Conservation (phyloP, 1,140 invertebrate genomes). For the Drosophila lini region DNA sequence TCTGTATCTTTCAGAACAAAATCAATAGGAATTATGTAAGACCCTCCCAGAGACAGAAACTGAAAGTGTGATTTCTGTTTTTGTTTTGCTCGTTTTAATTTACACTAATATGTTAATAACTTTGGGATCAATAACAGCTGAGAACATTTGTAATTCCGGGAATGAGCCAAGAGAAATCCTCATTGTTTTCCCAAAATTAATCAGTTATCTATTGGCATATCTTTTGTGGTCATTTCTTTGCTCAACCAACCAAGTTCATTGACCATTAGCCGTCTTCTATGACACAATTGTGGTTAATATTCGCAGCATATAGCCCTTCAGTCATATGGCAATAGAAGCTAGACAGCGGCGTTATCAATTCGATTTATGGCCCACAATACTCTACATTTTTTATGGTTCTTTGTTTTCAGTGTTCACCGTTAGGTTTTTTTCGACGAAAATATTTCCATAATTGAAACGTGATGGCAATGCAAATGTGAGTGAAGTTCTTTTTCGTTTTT, state of each 20-base stretch:
- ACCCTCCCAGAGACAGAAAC: slow-evolving; percentile 26
- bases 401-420: slow-evolving; percentile 60
- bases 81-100: slow-evolving; percentile 42
- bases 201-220: slow-evolving; percentile 13
- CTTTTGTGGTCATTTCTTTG: slow-evolving; percentile 13
- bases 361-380: slow-evolving; percentile 51
- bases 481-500: background rate
- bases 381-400: slow-evolving; percentile 69
- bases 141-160: slow-evolving; percentile 15
- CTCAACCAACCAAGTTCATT: slow-evolving; percentile 53
- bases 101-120: slow-evolving; percentile 36
- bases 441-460: slow-evolving; percentile 79
- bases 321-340: slow-evolving; percentile 10
- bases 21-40: slow-evolving; percentile 47
- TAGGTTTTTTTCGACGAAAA: slow-evolving; percentile 55
- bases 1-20: slow-evolving; percentile 20
- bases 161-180: slow-evolving; percentile 3
- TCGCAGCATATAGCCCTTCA: slow-evolving; percentile 47
- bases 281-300: slow-evolving; percentile 63
- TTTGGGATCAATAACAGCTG: background rate
- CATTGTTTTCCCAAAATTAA: slow-evolving; percentile 6
- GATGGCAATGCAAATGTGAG: slow-evolving; percentile 22
- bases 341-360: slow-evolving; percentile 58
- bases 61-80: slow-evolving; percentile 60
- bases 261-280: slow-evolving; percentile 55